phyloP scores from a whole-genome alignment of 2,797 vertebrate genomes.

The Argentina silus region DNA sequence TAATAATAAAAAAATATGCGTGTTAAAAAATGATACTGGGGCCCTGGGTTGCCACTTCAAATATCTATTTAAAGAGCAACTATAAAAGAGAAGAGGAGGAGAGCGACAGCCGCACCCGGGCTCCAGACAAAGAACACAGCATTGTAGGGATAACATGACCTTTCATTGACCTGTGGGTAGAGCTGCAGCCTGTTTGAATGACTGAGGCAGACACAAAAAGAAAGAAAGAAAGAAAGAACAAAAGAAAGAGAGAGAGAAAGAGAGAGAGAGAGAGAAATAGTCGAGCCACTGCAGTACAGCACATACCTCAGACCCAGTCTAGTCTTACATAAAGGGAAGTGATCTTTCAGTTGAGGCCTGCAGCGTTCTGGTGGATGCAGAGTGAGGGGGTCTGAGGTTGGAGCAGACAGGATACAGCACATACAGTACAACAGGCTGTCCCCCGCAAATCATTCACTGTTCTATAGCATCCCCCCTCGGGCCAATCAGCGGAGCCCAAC shows the following conservation, averaged over 20 bases:
- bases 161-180: conserved; percentile 44
- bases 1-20: conserved; percentile 17
- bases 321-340: neutral
- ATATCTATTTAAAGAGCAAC: conserved; percentile 29
- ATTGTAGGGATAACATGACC: conserved; percentile 28
- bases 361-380: neutral
- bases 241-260: neutral
- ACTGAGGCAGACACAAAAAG: conserved; percentile 14
- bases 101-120: neutral
- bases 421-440: no score
- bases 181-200: conserved; percentile 35
- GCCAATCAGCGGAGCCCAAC: no score
- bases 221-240: neutral
- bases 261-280: conserved; percentile 1
- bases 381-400: neutral
- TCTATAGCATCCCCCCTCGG: no score
- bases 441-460: no score
- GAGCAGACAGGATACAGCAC: no score
- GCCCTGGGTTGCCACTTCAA: conserved; percentile 22
- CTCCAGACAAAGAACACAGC: conserved; percentile 32
- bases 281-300: neutral
- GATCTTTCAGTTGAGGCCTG: conserved; percentile 2
- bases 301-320: neutral
- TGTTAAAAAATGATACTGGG: neutral
- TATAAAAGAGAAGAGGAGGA: no score